A percentile compares a stretch with the other conserved stretches of the same genome.
These are phyloP conservation scores for Athene cunicularia DNA, from an alignment of 2,113 vertebrate species.

Conservation along the genomic window DNA sequence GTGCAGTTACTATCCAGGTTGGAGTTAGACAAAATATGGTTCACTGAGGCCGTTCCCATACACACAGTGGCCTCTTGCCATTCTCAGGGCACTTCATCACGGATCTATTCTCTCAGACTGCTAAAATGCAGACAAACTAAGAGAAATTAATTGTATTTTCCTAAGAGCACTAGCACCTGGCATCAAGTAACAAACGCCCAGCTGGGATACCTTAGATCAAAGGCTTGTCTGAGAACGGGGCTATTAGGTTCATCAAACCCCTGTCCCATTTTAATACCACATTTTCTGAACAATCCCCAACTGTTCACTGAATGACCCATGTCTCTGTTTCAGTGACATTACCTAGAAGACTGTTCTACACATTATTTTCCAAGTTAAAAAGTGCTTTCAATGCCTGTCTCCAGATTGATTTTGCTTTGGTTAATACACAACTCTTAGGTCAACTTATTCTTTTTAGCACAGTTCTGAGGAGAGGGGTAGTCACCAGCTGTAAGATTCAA, in stretches of 20 bases:
- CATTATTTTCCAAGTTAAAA: constrained; percentile 29
- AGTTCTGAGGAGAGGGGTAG: not conserved
- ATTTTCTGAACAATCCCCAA: constrained; percentile 25
- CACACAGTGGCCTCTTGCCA: not conserved
- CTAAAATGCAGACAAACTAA: not conserved
- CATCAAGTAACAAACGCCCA: not conserved
- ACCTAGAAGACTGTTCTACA: not conserved
- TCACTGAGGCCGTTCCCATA: not conserved
- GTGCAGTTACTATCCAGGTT: not conserved
- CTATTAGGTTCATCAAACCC: not conserved
- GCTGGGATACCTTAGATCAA: not conserved
- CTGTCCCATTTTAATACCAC: not conserved
- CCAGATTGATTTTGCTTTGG: not conserved
- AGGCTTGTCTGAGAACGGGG: not conserved
- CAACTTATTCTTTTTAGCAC: not conserved
- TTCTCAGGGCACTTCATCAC: not conserved
- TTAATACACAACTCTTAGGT: not conserved
- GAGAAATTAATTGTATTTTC: not conserved
- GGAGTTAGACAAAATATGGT: not conserved
- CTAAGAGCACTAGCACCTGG: not conserved
- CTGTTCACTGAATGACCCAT: not conserved
- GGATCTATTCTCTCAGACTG: not conserved
- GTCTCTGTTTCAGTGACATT: not conserved
- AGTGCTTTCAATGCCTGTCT: not conserved
- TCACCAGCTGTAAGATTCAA: not conserved